These are phyloP conservation scores for Limanda limanda DNA, from an alignment of 2,113 vertebrate species.

Conservation along the genomic window DNA sequence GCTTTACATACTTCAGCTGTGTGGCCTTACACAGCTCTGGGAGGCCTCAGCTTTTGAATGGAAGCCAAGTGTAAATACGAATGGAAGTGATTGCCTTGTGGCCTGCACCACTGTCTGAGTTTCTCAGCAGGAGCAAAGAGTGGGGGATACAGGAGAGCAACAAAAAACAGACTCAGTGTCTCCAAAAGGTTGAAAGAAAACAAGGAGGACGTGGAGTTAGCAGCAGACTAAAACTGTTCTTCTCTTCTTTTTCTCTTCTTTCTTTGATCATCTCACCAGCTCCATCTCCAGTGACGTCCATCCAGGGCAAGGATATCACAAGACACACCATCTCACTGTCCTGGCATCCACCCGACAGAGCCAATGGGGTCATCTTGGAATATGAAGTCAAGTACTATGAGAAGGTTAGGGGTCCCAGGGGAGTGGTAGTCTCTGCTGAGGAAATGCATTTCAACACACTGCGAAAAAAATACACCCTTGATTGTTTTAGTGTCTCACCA, in stretches of 20 bases:
- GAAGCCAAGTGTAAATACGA: constrained; percentile 53
- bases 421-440: not conserved
- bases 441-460: not conserved
- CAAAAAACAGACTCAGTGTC: constrained; percentile 53
- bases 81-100: constrained; percentile 56
- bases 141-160: constrained; percentile 51
- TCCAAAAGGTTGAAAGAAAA: constrained; percentile 47
- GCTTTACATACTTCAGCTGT: constrained; percentile 10
- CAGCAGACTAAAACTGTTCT: constrained; percentile 20
- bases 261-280: constrained; percentile 76
- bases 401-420: constrained; percentile 84
- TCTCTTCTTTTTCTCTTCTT: constrained; percentile 30
- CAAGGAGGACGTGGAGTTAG: constrained; percentile 21
- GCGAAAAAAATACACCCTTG: not conserved
- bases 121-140: constrained; percentile 60
- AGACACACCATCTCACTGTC: constrained; percentile 94
- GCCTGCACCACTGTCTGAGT: too few relatives aligned
- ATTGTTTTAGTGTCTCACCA: not conserved
- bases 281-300: constrained; percentile 92
- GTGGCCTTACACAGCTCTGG: constrained; percentile 18
- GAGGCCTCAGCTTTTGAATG: constrained; percentile 40
- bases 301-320: constrained; percentile 96
- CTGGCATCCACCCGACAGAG: constrained; percentile 94
- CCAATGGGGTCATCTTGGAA: constrained; percentile 97
- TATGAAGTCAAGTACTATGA: constrained; percentile 99